phyloP scores from a whole-genome alignment of 2,888 invertebrate species.

The Scaptomyza reducta region DNA sequence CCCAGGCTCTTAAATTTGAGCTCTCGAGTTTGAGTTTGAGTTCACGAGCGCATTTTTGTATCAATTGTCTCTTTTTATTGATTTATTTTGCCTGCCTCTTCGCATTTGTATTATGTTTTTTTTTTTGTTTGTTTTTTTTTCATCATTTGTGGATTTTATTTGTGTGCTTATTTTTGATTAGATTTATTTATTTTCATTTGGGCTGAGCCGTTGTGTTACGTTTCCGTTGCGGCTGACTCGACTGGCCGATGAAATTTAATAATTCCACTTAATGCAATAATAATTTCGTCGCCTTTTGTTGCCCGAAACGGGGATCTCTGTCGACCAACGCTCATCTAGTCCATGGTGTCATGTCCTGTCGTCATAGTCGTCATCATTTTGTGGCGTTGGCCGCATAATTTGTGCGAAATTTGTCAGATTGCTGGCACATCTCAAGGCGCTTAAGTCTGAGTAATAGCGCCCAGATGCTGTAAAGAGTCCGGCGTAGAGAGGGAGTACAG shows the following conservation, averaged over 20 bases:
- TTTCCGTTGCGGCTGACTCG: slow-evolving; percentile 40
- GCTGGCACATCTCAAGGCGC: slow-evolving; percentile 70
- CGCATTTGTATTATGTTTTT: slow-evolving; percentile 14
- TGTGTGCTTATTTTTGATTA: slow-evolving; percentile 80
- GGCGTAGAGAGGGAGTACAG: background rate
- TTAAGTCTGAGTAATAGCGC: slow-evolving; percentile 74
- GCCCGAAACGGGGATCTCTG: slow-evolving; percentile 10
- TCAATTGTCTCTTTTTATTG: slow-evolving; percentile 78
- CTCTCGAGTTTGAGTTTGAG: no score
- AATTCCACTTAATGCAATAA: slow-evolving; percentile 80
- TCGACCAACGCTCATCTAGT: slow-evolving; percentile 6
- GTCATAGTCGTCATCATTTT: slow-evolving; percentile 67
- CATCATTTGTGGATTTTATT: slow-evolving; percentile 65
- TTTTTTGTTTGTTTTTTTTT: slow-evolving; percentile 38
- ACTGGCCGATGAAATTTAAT: slow-evolving; percentile 75
- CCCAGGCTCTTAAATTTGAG: background rate
- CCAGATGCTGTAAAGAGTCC: slow-evolving; percentile 11
- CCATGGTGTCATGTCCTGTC: slow-evolving; percentile 38
- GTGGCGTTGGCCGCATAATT: slow-evolving; percentile 70
- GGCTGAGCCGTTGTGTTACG: slow-evolving; percentile 59
- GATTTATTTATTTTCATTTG: slow-evolving; percentile 79
- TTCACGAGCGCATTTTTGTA: slow-evolving; percentile 53
- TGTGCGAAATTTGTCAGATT: slow-evolving; percentile 80
- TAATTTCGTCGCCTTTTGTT: slow-evolving; percentile 79
- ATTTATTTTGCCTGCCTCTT: slow-evolving; percentile 61